Conservation (phyloP, 2,113 vertebrate genomes). For the Phocoena phocoena region DNA sequence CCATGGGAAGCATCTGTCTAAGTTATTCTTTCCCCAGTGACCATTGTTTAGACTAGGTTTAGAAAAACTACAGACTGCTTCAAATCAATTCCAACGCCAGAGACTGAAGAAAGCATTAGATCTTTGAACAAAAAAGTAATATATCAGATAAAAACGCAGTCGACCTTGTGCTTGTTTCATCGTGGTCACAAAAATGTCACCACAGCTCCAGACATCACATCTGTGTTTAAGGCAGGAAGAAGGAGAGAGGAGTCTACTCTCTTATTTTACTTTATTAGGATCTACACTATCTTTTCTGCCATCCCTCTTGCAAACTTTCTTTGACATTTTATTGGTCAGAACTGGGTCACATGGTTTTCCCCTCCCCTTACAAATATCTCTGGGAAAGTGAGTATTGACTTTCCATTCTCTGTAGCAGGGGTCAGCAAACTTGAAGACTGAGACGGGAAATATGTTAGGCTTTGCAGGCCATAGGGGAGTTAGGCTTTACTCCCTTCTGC, state of each 20-base stretch:
- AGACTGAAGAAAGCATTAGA: not conserved
- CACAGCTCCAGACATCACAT: not conserved
- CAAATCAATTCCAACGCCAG: not conserved
- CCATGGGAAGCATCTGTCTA: not conserved
- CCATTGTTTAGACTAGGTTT: not conserved
- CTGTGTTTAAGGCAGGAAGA: not conserved
- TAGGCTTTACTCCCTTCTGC: not conserved
- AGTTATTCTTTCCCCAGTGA: not conserved
- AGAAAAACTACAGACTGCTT: not conserved
- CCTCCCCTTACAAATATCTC: not conserved
- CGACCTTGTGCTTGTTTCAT: not conserved
- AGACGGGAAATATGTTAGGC: not conserved
- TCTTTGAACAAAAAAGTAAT: not conserved
- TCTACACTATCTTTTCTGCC: not conserved
- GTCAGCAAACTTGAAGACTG: not conserved
- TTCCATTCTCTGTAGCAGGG: not conserved
- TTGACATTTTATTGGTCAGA: not conserved
- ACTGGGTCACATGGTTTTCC: not conserved
- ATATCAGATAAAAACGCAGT: not conserved
- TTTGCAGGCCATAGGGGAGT: not conserved
- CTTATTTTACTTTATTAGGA: not conserved
- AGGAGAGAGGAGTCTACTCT: not conserved
- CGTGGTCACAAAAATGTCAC: not conserved
- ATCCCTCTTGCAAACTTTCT: not conserved
- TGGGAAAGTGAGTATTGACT: not conserved